Conservation (phyloP, 1,140 invertebrate species). For the Campodea augens region DNA sequence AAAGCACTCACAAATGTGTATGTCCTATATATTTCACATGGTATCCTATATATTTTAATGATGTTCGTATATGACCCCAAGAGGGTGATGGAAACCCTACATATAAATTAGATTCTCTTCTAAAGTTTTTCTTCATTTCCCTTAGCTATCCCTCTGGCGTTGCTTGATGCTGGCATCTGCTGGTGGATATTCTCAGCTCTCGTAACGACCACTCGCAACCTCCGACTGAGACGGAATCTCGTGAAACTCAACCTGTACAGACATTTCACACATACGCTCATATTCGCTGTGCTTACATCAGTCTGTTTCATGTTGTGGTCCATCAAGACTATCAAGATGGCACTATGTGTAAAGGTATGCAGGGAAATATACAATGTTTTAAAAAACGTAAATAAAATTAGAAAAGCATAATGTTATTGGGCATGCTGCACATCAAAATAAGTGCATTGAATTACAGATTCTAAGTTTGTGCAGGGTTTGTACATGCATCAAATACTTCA, state of each 20-base stretch:
- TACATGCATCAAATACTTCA: no score
- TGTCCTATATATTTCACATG: no score
- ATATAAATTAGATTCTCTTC: no score
- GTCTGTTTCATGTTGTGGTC: slow-evolving; percentile 84
- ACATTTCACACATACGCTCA: slow-evolving; percentile 83
- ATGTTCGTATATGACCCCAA: no score
- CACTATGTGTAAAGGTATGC: slow-evolving; percentile 47
- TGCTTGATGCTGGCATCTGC: slow-evolving; percentile 49
- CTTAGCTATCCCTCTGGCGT: slow-evolving; percentile 47
- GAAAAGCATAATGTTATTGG: not conserved
- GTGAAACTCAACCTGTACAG: slow-evolving; percentile 77
- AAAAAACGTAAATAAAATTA: not conserved
- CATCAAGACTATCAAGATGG: slow-evolving; percentile 51
- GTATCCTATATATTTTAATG: no score
- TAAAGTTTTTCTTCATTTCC: no score
- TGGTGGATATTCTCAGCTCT: slow-evolving; percentile 78
- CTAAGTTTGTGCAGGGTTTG: no score
- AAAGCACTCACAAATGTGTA: no score
- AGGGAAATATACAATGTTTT: slow-evolving; percentile 1
- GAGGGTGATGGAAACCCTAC: no score
- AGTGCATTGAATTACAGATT: no score
- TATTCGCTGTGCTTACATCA: slow-evolving; percentile 72
- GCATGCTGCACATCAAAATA: not conserved
- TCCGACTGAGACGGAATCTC: slow-evolving; percentile 61
- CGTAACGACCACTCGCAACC: slow-evolving; percentile 67